Evolutionary conservation across 2,888 invertebrate genomes (phyloP).

Genomic region (Muschampia plurimacula): DNA sequence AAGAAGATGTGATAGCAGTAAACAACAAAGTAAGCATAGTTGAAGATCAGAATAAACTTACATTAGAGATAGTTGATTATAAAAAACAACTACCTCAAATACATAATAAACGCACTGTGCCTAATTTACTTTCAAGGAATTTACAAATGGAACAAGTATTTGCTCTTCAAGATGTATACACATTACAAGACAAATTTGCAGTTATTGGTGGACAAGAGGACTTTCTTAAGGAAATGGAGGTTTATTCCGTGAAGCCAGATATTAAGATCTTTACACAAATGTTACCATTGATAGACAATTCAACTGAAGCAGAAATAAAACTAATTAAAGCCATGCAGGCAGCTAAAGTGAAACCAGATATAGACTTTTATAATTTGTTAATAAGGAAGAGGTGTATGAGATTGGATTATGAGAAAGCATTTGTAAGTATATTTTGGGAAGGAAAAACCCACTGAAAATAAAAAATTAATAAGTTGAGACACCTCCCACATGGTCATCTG

Average conservation of each 20-base stretch:
- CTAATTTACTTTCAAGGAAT: conserved; percentile 87
- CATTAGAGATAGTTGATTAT: conserved; percentile 41
- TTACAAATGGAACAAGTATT: conserved; percentile 87
- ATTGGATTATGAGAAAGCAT: conserved; percentile 88
- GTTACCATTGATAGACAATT: conserved; percentile 89
- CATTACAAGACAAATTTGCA: conserved; percentile 88
- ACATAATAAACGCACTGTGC: conserved; percentile 65
- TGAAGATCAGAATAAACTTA: conserved; percentile 20
- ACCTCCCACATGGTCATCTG: no score
- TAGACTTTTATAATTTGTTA: conserved; percentile 94
- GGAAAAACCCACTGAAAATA: background rate
- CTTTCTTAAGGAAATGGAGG: conserved; percentile 91
- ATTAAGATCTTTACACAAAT: conserved; percentile 92
- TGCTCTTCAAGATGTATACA: conserved; percentile 84
- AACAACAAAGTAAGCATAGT: background rate
- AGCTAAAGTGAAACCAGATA: conserved; percentile 88
- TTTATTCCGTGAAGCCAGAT: conserved; percentile 88
- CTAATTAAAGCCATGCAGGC: conserved; percentile 87
- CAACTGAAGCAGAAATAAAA: conserved; percentile 88
- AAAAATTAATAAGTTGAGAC: no score
- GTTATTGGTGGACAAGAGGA: conserved; percentile 92
- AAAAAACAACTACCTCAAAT: conserved; percentile 33
- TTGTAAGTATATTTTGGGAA: conserved; percentile 78
- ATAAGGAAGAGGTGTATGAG: conserved; percentile 92
- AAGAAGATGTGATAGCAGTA: background rate